Percentiles rank a stretch among this genome's conserved stretches.
Evolutionary conservation across 1,140 invertebrate species (phyloP).

Genomic region (Cydia strobilella): DNA sequence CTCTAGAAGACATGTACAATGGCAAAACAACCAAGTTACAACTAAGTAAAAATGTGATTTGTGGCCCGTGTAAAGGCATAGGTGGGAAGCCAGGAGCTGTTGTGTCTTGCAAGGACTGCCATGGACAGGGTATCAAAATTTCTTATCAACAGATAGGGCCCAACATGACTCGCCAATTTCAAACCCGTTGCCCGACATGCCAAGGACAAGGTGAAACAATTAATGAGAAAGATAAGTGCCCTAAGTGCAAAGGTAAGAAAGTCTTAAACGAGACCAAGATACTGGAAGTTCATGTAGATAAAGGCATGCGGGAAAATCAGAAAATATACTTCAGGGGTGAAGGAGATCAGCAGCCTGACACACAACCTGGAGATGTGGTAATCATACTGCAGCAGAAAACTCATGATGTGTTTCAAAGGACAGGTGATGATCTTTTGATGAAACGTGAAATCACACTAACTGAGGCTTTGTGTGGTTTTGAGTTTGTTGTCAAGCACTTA

Average conservation of each 20-base stretch:
- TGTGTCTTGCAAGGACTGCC: slow-evolving; percentile 87
- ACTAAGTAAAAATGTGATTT: slow-evolving; percentile 93
- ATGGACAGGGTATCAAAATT: slow-evolving; percentile 88
- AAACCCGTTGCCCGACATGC: slow-evolving; percentile 86
- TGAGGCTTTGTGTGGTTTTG: slow-evolving; percentile 95
- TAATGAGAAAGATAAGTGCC: slow-evolving; percentile 90
- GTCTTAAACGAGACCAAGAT: slow-evolving; percentile 89
- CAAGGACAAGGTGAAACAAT: slow-evolving; percentile 87
- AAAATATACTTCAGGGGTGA: slow-evolving; percentile 93
- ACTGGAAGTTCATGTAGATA: slow-evolving; percentile 94
- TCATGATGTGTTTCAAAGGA: slow-evolving; percentile 89
- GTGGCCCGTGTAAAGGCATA: slow-evolving; percentile 89
- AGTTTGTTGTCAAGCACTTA: slow-evolving; percentile 89
- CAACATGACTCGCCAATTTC: slow-evolving; percentile 92
- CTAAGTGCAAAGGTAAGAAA: slow-evolving; percentile 90
- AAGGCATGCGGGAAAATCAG: slow-evolving; percentile 93
- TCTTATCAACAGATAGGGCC: slow-evolving; percentile 86
- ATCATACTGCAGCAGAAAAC: slow-evolving; percentile 92
- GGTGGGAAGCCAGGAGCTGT: slow-evolving; percentile 90
- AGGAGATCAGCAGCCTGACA: slow-evolving; percentile 93
- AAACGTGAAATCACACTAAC: slow-evolving; percentile 87
- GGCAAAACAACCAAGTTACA: slow-evolving; percentile 92
- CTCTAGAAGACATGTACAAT: slow-evolving; percentile 95
- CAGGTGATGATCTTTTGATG: slow-evolving; percentile 88
- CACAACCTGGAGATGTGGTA: slow-evolving; percentile 93